Base-by-base conservation (phyloP, 2,797 vertebrate species). In the Ciconia nigra region DNA sequence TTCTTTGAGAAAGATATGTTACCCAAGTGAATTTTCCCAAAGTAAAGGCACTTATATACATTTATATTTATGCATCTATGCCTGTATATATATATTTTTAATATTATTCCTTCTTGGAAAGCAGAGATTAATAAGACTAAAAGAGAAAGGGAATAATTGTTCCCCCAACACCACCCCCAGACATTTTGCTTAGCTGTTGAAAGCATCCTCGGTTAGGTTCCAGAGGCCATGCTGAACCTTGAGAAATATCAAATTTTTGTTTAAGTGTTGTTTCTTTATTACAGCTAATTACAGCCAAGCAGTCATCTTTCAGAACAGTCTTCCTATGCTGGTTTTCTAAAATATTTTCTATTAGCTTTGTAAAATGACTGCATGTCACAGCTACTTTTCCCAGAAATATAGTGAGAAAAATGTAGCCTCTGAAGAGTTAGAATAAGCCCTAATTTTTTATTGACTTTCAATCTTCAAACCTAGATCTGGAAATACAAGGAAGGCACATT, bases 81-180 rank as follows among this genome's bases (percentile, higher is more conserved):
- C 11, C 12, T 67, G 11, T 77, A 16, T 35, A 33, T 55, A 24
- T 25, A 8, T 41, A 2, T 77, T 46, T 63, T 61, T 29, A 0
- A 19, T n/a, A 47, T 37, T 76, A 21, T 33, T 74, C 25, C n/a
- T 83, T 90, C 58, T 69, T 80, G 15, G 39, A 89, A 95, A 87
- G 3, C 8, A 71, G 35, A 69, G 26, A 33, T 28, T 5, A 85
- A 11, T 24, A 46, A 61, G 9, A 52, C 17, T 52, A 33, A 83
- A 87, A 46, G 5, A 69, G 24, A 86, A 80, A 73, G 16, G 4
- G 19, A 59, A 26, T 59, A 83, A 67, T 67, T 90, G 4, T 52
- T 28, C 24, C 13, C 5, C 15, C 14, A 1, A 3, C 10, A 7
- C 7, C 41, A 4, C 4, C 6, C 2, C 4, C 19, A 26, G 7